Base-by-base conservation (phyloP, 2,888 invertebrate genomes). In the Plebejus anna region DNA sequence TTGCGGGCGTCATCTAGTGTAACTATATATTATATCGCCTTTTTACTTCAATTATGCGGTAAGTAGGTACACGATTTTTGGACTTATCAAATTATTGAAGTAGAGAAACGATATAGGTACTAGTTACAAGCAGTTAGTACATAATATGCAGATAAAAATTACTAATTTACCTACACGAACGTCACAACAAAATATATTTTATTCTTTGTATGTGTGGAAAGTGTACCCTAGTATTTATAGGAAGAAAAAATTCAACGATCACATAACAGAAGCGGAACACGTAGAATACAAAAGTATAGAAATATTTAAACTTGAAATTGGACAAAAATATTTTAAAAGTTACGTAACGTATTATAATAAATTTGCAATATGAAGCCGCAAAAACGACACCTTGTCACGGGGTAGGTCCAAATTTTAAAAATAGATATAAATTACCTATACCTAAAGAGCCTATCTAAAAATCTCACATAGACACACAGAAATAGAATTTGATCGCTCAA, bases 251-350 rank as follows among this genome's bases (percentile, higher is more conserved):
- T 6, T 66, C 13, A 66, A 66, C 61, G 11, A 11, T 32, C 36
- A 66, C 66, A 66, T 32, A 13, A 66, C 66, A 66, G 32, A 66
- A 66, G 66, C 66, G 32, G 28, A 11, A 32, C 66, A 66, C 32
- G 66, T 36, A 66, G 13, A 36, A 3, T 28, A 28, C 4, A 4
- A 36, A 66, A 32, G 4, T 22, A 22, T 66, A 66, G 16, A 11
- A 28, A 61, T 16, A 32, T 5, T 32, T 16, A 36, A 36, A 32
- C 51, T 55, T 16, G 55, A 55, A 16, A 16, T 55, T 55, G 55
- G 16, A 55, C 47, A 55, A 16, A 47, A 16, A 4, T 51, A 51
- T 51, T 51, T 51, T 51, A 55, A 4, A 55, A 16, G 55, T 55
- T 55, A 16, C 4, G 16, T 55, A 47, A 47, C 9, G 9, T 55